A percentile compares a stretch with the other conserved stretches of the same genome.
Evolutionary conservation across 2,888 invertebrate genomes (phyloP).

Genomic region (Pycnomerus fuliginosus): DNA sequence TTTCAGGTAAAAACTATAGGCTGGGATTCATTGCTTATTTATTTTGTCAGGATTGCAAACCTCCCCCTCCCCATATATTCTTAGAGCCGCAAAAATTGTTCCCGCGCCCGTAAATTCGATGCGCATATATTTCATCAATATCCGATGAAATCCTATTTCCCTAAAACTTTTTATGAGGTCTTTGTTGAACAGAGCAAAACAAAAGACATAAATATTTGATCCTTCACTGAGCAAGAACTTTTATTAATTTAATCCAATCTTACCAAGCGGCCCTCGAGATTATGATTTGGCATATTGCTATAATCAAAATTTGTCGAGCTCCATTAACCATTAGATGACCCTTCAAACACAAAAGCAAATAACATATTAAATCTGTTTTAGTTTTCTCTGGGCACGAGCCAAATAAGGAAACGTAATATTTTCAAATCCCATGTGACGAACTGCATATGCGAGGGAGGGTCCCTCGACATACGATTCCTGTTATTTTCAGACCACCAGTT

Average conservation of each 20-base stretch:
- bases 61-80: no score
- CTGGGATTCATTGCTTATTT: no score
- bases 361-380: conserved; percentile 43
- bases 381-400: conserved; percentile 46
- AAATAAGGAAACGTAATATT: conserved; percentile 46
- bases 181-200: conserved; percentile 24
- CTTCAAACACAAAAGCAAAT: no score
- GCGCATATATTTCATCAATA: conserved; percentile 23
- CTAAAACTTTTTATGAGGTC: conserved; percentile 34
- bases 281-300: conserved; percentile 42
- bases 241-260: conserved; percentile 34
- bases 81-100: no score
- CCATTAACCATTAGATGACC: conserved; percentile 24
- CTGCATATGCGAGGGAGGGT: conserved; percentile 14
- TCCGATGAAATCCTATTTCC: conserved; percentile 30
- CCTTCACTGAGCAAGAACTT: conserved; percentile 32
- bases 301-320: conserved; percentile 39
- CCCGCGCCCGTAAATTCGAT: no score
- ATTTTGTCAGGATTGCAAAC: no score
- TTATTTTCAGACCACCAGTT: conserved; percentile 15
- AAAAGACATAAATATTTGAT: conserved; percentile 39
- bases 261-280: conserved; percentile 34
- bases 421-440: conserved; percentile 39
- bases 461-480: conserved; percentile 11
- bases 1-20: conserved; percentile 27